Percentiles rank a stretch among this genome's conserved stretches.
Evolutionary conservation across 2,888 invertebrate species (phyloP).

Genomic region (Laothoe populi): DNA sequence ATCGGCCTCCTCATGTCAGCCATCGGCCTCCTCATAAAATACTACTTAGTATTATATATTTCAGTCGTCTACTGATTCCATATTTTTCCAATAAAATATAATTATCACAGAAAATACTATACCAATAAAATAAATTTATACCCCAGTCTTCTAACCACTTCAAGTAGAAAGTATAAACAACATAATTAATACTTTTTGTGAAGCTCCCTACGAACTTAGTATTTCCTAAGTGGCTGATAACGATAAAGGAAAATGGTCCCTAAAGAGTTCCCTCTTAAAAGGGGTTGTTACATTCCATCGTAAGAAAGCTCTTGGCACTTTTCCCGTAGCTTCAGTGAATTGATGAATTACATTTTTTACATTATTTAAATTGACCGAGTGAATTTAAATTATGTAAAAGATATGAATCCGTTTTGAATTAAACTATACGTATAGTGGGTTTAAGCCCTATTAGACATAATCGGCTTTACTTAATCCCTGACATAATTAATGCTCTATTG

Average conservation of each 20-base stretch:
- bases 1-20: too few species aligned
- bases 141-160: background rate
- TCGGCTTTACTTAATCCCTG: conserved; percentile 27
- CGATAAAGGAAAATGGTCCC: conserved; percentile 27
- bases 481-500: conserved; percentile 24
- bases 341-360: conserved; percentile 23
- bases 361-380: background rate
- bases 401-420: background rate
- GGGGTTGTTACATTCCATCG: conserved; percentile 25
- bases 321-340: conserved; percentile 14
- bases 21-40: too few species aligned
- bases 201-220: conserved; percentile 20
- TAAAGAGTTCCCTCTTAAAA: conserved; percentile 25
- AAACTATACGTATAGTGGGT: conserved; percentile 17
- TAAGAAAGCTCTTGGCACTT: conserved; percentile 18
- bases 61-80: background rate
- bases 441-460: conserved; percentile 25
- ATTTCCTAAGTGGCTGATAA: conserved; percentile 26
- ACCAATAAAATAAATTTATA: background rate
- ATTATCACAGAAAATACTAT: background rate
- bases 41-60: too few species aligned
- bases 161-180: conserved; percentile 20
- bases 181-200: conserved; percentile 24
- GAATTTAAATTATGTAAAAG: too few species aligned
- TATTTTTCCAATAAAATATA: background rate